phyloP scores from a whole-genome alignment of 1,140 invertebrate genomes.

The Trinorchestia longiramus region DNA sequence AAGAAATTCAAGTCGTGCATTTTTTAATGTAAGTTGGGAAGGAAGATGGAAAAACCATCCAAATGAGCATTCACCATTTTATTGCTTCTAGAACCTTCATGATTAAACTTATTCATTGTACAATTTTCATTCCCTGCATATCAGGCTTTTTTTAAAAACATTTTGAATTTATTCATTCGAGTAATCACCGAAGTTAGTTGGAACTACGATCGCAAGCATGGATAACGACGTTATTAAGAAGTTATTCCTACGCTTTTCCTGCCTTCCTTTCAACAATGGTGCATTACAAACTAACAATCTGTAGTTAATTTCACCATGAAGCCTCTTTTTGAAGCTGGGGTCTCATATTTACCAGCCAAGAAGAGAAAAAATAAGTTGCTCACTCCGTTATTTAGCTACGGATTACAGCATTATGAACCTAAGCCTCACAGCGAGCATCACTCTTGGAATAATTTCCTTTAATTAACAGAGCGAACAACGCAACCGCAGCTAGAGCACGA shows the following conservation, averaged over 20 bases:
- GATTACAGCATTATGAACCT: background rate
- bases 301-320: background rate
- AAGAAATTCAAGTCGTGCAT: background rate
- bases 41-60: background rate
- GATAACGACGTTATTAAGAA: background rate
- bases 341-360: background rate
- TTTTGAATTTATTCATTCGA: background rate
- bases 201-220: background rate
- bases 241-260: background rate
- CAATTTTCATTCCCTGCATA: background rate
- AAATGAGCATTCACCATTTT: background rate
- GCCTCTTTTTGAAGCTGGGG: background rate
- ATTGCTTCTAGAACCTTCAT: background rate
- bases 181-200: background rate
- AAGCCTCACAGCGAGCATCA: background rate
- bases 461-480: background rate
- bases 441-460: conserved; percentile 15
- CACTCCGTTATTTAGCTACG: background rate
- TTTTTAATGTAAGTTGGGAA: background rate
- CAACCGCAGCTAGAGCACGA: background rate
- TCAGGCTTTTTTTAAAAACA: background rate
- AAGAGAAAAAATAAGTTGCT: background rate
- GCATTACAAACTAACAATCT: background rate
- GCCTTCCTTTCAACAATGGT: background rate
- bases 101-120: too few species aligned